These are phyloP conservation scores for Dione juno DNA, from an alignment of 2,888 invertebrate species.

Conservation along the genomic window DNA sequence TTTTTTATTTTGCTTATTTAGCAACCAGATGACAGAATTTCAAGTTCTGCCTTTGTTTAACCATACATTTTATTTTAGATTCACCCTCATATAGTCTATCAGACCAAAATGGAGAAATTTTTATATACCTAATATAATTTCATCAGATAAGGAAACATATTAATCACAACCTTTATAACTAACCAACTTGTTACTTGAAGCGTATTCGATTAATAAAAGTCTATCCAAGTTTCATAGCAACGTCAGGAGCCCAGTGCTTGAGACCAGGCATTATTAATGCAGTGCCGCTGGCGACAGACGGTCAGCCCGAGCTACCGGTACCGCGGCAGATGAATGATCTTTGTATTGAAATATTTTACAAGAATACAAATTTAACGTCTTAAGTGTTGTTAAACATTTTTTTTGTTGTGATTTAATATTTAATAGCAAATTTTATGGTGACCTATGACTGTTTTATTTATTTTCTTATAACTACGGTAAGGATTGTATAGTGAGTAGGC, in stretches of 20 bases:
- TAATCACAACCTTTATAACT: not conserved
- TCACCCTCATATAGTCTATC: too few species aligned
- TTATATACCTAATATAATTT: too few species aligned
- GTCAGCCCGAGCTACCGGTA: conserved; percentile 46
- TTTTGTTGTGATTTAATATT: too few species aligned
- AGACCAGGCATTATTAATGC: conserved; percentile 53
- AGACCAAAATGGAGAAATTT: too few species aligned
- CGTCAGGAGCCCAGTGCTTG: conserved; percentile 39
- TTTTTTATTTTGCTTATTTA: too few species aligned
- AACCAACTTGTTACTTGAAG: conserved; percentile 20
- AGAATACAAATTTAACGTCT: conserved; percentile 8
- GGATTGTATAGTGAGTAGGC: too few species aligned
- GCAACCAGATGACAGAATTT: too few species aligned
- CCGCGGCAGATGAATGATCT: conserved; percentile 36
- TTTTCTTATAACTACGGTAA: too few species aligned
- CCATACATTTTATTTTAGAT: too few species aligned
- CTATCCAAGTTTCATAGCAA: conserved; percentile 29
- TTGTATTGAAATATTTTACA: conserved; percentile 33
- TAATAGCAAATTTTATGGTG: too few species aligned
- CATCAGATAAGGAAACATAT: not conserved
- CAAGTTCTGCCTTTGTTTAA: too few species aligned
- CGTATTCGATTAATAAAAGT: conserved; percentile 31
- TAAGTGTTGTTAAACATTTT: not conserved
- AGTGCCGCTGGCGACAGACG: conserved; percentile 52
- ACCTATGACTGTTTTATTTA: too few species aligned